phyloP scores from a whole-genome alignment of 1,140 invertebrate genomes.

The Lepidurus couesii region DNA sequence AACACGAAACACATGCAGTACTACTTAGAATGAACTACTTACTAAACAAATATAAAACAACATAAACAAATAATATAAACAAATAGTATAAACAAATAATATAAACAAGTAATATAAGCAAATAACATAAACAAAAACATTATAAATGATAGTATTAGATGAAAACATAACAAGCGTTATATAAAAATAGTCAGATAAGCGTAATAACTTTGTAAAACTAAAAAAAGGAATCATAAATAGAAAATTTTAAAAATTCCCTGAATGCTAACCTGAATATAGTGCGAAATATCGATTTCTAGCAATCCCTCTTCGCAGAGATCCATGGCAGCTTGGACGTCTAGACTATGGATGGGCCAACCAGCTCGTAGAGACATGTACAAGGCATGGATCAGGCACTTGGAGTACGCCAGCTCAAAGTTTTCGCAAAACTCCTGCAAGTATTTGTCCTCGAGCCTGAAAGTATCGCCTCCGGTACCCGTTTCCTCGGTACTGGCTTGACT shows the following conservation, averaged over 20 bases:
- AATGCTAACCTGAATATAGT: conserved; percentile 53
- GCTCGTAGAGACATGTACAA: conserved; percentile 59
- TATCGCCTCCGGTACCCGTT: conserved; percentile 1
- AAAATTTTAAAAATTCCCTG: not conserved
- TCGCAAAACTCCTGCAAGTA: conserved; percentile 57
- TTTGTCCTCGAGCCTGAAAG: conserved; percentile 29
- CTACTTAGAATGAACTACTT: no score
- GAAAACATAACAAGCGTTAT: no score
- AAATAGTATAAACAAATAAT: no score
- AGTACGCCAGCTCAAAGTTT: conserved; percentile 55
- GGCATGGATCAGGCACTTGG: conserved; percentile 61
- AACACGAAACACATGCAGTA: no score
- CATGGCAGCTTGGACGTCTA: conserved; percentile 66
- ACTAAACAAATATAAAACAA: no score
- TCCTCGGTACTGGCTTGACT: conserved; percentile 35
- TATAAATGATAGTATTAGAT: no score
- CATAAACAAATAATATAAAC: conserved; percentile 36
- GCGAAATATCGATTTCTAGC: conserved; percentile 65
- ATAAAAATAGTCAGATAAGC: no score
- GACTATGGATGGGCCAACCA: conserved; percentile 52
- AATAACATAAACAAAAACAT: not conserved
- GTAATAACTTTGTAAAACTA: not conserved
- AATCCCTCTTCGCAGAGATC: conserved; percentile 65
- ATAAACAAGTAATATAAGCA: no score
- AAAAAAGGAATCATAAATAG: conserved; percentile 28